Percentiles rank a stretch among this genome's conserved stretches.
These are phyloP conservation scores for Drosophila dives DNA, from an alignment of 2,888 invertebrate species.

Conservation along the genomic window DNA sequence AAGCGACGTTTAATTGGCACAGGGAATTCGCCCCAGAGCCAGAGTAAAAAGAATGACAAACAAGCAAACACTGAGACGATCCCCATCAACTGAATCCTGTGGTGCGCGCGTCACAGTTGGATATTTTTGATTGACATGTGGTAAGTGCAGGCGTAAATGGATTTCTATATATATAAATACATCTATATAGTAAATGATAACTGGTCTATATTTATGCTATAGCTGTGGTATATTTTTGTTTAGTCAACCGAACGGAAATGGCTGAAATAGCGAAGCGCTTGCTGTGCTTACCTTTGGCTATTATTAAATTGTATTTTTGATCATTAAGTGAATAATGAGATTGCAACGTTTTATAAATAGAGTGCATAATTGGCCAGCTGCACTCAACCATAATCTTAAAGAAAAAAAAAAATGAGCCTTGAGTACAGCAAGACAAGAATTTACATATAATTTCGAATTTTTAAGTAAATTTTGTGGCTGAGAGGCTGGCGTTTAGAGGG, in stretches of 20 bases:
- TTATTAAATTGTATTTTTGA: slow-evolving; percentile 71
- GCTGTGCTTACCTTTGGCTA: slow-evolving; percentile 15
- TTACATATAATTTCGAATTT: slow-evolving; percentile 60
- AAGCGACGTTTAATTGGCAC: slow-evolving; percentile 73
- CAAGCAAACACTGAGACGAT: slow-evolving; percentile 43
- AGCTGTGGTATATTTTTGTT: slow-evolving; percentile 36
- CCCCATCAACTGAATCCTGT: slow-evolving; percentile 49
- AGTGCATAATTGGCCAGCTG: slow-evolving; percentile 63
- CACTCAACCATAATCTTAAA: slow-evolving; percentile 32
- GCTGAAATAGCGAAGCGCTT: slow-evolving; percentile 37
- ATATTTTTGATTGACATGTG: slow-evolving; percentile 70
- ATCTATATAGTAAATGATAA: slow-evolving; percentile 17
- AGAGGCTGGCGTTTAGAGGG: slow-evolving; percentile 50
- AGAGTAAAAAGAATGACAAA: slow-evolving; percentile 50
- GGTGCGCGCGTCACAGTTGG: slow-evolving; percentile 59
- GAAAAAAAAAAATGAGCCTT: neutral
- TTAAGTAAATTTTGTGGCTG: slow-evolving; percentile 62
- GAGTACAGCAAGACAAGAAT: slow-evolving; percentile 43
- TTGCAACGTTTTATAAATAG: slow-evolving; percentile 35
- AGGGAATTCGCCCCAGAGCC: slow-evolving; percentile 51
- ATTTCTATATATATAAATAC: neutral
- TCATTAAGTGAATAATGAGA: slow-evolving; percentile 64
- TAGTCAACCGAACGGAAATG: slow-evolving; percentile 71
- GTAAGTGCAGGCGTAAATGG: slow-evolving; percentile 53
- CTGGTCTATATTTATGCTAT: slow-evolving; percentile 30